Evolutionary conservation across 2,888 invertebrate genomes (phyloP).

Genomic region (Drosophila atripex): DNA sequence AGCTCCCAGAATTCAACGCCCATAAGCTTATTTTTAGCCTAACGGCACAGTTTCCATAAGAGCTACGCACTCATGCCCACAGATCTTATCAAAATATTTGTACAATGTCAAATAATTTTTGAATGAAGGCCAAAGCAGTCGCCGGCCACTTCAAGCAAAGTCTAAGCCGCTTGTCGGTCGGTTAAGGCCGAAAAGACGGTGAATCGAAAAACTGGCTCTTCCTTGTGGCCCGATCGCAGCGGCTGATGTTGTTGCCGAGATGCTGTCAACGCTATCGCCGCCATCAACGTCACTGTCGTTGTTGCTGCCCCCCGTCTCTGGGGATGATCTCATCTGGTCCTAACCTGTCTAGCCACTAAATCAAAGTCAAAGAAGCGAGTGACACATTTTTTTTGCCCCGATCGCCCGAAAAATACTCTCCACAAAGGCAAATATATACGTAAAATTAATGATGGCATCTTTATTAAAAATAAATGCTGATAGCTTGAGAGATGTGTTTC

Average conservation of each 20-base stretch:
- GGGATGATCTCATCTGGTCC: constrained; percentile 73
- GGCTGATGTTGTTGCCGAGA: constrained; percentile 11
- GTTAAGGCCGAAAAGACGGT: constrained; percentile 29
- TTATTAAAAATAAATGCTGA: constrained; percentile 75
- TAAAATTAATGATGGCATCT: constrained; percentile 67
- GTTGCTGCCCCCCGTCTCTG: constrained; percentile 20
- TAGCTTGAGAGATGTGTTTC: constrained; percentile 56
- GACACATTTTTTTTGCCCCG: constrained; percentile 67
- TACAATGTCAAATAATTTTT: constrained; percentile 56
- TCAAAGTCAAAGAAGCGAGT: constrained; percentile 75
- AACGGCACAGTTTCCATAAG: constrained; percentile 16
- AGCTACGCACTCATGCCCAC: constrained; percentile 4
- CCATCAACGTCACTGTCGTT: constrained; percentile 37
- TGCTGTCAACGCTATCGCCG: constrained; percentile 43
- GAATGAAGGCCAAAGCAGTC: constrained; percentile 52
- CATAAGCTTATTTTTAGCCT: background rate
- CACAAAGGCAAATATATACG: constrained; percentile 22
- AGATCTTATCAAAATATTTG: constrained; percentile 58
- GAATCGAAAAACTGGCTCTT: constrained; percentile 29
- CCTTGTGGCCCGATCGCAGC: background rate
- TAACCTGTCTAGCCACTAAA: constrained; percentile 79
- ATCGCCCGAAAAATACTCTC: constrained; percentile 49
- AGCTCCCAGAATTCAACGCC: background rate
- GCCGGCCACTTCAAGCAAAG: constrained; percentile 25
- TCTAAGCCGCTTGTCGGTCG: constrained; percentile 17